Evolutionary conservation across 2,797 vertebrate species (phyloP), one percentile per base, ranked within the genome.

Genomic region (Myiotriccus ornatus): DNA sequence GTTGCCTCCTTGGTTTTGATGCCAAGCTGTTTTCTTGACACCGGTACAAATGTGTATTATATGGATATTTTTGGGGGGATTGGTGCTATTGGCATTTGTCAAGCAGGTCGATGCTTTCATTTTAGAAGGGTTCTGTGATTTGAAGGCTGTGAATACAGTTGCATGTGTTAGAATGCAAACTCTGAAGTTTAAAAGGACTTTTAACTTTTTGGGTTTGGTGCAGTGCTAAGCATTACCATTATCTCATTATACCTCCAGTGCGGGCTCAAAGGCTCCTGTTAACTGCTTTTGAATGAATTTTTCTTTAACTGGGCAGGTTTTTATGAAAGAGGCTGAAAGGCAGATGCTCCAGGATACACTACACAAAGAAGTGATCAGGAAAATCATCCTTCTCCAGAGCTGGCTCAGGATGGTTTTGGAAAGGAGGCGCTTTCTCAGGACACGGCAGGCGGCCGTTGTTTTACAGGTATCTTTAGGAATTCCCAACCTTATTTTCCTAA

Each of bases 361-460:
- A 92, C 99, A 99, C 97, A 98, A 97, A 59, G 99, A 99, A 28
- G 99, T 99, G 8, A 99, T 99, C 95, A 97, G 91, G 23, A 99
- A 99, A 96, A 99, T 99, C 90, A 95, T 99, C 92, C 98, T 99
- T 60, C 98, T 99, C 28, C 99, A 99, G 97, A 98, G 98, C 95
- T 99, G 99, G 98, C 98, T 99, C 96, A 98, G 98, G 88, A 98
- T 98, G 97, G 98, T 96, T 41, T 97, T 99, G 60, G 98, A 99
- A 80, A 98, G 98, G 88, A 98, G 97, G 14, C 98, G 98, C 71
- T 99, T 99, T 60, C 88, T 99, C 63, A 98, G 98, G 77, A 98
- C 97, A 97, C 98, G 96, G 80, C 97, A 95, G 50, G 99, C 99
- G 1, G 98, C 98, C 4, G 2, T 98, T 32, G 87, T 98, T 41